phyloP scores from a whole-genome alignment of 37 sponge, comb jelly and placozoan genomes.

The Lycopodina hypogea region DNA sequence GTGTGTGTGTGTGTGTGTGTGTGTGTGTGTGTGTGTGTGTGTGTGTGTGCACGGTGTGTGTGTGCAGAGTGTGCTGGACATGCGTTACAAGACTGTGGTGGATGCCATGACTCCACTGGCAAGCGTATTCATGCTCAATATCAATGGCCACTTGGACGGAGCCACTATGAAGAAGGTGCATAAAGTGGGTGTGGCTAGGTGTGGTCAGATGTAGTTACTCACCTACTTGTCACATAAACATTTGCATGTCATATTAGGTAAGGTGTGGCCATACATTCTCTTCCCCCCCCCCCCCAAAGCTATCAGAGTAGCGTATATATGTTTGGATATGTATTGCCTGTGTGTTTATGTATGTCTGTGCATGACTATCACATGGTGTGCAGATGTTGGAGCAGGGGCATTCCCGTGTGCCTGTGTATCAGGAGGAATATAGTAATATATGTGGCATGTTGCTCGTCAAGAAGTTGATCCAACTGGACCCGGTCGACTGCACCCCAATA shows the following conservation, averaged over 20 bases:
- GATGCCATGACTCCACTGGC: constrained; percentile 81
- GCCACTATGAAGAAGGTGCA: constrained; percentile 44
- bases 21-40: no score
- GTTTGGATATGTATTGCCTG: no score
- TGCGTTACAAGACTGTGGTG: constrained; percentile 75
- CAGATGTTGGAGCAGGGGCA: constrained; percentile 59
- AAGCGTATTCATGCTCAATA: constrained; percentile 70
- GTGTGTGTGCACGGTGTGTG: no score
- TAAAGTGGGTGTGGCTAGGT: neutral
- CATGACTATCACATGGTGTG: neutral
- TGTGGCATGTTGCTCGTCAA: constrained; percentile 76
- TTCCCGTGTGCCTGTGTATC: constrained; percentile 75
- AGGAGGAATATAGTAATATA: constrained; percentile 32
- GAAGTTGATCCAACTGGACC: constrained; percentile 66
- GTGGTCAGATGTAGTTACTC: neutral
- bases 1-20: no score
- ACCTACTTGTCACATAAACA: no score
- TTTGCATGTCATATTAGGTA: no score
- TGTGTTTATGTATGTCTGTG: no score
- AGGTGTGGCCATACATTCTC: no score
- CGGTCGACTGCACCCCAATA: constrained; percentile 47
- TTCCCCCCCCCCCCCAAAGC: no score
- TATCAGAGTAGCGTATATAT: no score
- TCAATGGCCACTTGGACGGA: constrained; percentile 27
- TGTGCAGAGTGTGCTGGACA: no score